Conservation (phyloP, 2,113 vertebrate genomes). For the Dendropsophus ebraccatus region DNA sequence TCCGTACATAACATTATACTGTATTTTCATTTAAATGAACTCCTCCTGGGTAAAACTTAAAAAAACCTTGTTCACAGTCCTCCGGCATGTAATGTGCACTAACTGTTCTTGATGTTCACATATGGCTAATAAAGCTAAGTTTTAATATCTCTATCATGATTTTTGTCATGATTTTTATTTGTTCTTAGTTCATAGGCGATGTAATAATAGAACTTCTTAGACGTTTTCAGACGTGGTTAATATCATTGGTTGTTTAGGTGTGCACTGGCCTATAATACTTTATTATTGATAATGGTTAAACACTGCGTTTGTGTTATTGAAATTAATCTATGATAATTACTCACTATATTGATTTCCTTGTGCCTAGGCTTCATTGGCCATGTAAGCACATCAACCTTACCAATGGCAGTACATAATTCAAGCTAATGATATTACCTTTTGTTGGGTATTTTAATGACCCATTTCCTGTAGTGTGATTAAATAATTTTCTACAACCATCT, state of each 20-base stretch:
- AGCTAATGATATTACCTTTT: slow-evolving; percentile 12
- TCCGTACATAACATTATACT: too few species aligned
- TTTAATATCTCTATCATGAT: not conserved
- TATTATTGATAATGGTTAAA: slow-evolving; percentile 22
- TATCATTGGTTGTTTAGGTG: slow-evolving; percentile 10
- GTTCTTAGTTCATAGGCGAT: not conserved
- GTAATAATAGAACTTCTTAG: not conserved
- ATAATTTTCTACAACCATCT: not conserved
- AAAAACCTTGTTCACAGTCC: not conserved
- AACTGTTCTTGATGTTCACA: not conserved
- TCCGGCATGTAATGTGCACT: not conserved
- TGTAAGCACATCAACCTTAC: slow-evolving; percentile 16
- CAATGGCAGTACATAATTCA: slow-evolving; percentile 15
- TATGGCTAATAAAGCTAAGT: not conserved
- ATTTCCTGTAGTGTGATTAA: not conserved
- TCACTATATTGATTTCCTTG: slow-evolving; percentile 33
- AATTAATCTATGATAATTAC: slow-evolving; percentile 36
- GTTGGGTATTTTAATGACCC: slow-evolving; percentile 13
- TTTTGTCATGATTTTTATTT: not conserved
- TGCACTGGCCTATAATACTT: not conserved
- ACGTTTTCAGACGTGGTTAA: not conserved
- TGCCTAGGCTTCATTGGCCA: not conserved
- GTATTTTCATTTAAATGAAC: too few species aligned
- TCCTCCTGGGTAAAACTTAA: too few species aligned
- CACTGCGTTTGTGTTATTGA: slow-evolving; percentile 24